Evolutionary conservation across 2,888 invertebrate species (phyloP).

Genomic region (Stenodema calcarata): DNA sequence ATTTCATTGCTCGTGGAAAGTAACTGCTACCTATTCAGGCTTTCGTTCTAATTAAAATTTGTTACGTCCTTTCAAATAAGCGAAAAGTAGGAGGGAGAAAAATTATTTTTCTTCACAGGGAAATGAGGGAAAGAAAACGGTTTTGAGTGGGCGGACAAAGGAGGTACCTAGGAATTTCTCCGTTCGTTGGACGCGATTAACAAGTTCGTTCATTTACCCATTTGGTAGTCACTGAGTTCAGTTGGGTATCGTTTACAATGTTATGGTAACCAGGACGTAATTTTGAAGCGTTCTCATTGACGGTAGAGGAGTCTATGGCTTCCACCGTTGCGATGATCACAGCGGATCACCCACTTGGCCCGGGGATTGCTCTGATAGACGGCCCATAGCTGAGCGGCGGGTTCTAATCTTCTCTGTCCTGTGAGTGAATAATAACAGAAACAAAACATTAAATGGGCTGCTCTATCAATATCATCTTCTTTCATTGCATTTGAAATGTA

Average conservation of each 20-base stretch:
- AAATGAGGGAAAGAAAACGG: neutral
- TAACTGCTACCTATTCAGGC: too few species aligned
- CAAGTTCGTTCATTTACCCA: neutral
- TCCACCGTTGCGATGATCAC: constrained; percentile 60
- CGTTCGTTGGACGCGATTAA: neutral
- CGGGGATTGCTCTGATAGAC: constrained; percentile 61
- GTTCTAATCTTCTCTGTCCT: constrained; percentile 60
- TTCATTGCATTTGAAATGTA: too few species aligned
- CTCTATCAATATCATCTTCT: too few species aligned
- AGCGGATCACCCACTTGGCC: constrained; percentile 60
- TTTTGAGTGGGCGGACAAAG: neutral
- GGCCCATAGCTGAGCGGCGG: constrained; percentile 59
- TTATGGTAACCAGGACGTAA: constrained; percentile 8
- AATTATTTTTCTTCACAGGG: neutral
- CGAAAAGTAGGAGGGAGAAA: too few species aligned
- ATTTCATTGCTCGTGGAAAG: too few species aligned
- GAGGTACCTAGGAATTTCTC: neutral
- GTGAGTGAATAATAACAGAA: neutral
- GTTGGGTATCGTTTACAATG: neutral
- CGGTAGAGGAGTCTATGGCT: constrained; percentile 55
- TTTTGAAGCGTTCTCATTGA: neutral
- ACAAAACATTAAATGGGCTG: too few species aligned
- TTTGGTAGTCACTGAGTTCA: neutral
- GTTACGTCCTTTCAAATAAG: too few species aligned
- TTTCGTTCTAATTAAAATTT: too few species aligned